Percentiles rank a stretch among this genome's conserved stretches.
Evolutionary conservation across 2,888 invertebrate species (phyloP).

Genomic region (Pachycephus smyrnensis): DNA sequence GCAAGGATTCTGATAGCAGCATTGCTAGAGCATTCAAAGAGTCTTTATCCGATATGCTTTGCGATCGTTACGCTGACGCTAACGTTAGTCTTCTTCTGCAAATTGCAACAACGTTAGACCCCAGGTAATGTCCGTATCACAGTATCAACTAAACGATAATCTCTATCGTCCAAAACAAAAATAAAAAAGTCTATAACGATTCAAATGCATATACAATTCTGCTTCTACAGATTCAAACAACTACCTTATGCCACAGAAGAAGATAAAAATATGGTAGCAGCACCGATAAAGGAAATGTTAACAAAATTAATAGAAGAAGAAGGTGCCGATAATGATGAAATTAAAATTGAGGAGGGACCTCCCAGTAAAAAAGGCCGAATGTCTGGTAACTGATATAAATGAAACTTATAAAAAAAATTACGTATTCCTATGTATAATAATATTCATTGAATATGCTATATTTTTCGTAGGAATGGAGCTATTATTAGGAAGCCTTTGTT

Average conservation of each 20-base stretch:
- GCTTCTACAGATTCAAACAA: slow-evolving; percentile 62
- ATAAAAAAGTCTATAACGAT: not conserved
- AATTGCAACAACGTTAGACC: slow-evolving; percentile 68
- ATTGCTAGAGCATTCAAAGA: slow-evolving; percentile 62
- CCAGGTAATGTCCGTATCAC: slow-evolving; percentile 50
- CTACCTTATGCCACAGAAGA: slow-evolving; percentile 67
- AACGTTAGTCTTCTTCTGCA: slow-evolving; percentile 64
- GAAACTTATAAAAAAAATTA: not conserved
- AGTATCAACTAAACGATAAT: not conserved
- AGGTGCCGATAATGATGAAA: slow-evolving; percentile 35
- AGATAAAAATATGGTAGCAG: slow-evolving; percentile 60
- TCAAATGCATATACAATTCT: not conserved
- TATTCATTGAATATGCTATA: slow-evolving; percentile 8
- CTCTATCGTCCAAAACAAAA: not conserved
- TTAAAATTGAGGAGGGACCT: slow-evolving; percentile 50
- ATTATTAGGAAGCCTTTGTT: slow-evolving; percentile 62
- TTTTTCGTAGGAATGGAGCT: slow-evolving; percentile 64
- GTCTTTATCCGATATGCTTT: slow-evolving; percentile 62
- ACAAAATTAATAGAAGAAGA: slow-evolving; percentile 62
- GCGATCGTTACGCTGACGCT: slow-evolving; percentile 61
- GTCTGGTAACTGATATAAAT: slow-evolving; percentile 53
- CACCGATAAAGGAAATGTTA: slow-evolving; percentile 64
- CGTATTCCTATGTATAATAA: not conserved
- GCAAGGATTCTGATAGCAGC: slow-evolving; percentile 61
- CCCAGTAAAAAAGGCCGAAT: slow-evolving; percentile 59